Evolutionary conservation across 2,797 vertebrate genomes (phyloP).

Genomic region (Otus scops): DNA sequence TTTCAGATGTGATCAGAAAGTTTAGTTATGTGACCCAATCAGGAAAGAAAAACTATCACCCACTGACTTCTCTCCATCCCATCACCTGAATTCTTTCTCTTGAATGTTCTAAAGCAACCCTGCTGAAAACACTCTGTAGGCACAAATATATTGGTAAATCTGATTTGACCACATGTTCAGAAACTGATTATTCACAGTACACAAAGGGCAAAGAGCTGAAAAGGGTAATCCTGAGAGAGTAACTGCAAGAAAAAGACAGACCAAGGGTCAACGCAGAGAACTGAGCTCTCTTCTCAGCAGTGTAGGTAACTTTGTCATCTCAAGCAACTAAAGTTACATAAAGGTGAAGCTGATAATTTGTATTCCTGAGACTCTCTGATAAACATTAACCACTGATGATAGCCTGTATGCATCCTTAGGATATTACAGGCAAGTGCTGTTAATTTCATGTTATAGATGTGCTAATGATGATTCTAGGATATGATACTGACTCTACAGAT

Average conservation of each 20-base stretch:
- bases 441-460: background rate
- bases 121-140: background rate
- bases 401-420: background rate
- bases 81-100: background rate
- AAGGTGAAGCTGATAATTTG: background rate
- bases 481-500: background rate
- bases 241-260: background rate
- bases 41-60: background rate
- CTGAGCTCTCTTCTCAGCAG: background rate
- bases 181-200: background rate
- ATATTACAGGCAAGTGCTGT: background rate
- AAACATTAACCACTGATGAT: background rate
- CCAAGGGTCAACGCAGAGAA: background rate
- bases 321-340: background rate
- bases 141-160: background rate
- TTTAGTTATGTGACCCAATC: background rate
- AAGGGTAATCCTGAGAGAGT: background rate
- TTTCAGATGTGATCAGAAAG: background rate
- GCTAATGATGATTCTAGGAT: background rate
- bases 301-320: background rate
- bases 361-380: background rate
- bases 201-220: background rate
- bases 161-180: background rate
- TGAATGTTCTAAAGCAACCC: background rate
- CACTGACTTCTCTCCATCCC: background rate